phyloP scores from a whole-genome alignment of 2,797 vertebrate genomes.

The Lerista edwardsae region DNA sequence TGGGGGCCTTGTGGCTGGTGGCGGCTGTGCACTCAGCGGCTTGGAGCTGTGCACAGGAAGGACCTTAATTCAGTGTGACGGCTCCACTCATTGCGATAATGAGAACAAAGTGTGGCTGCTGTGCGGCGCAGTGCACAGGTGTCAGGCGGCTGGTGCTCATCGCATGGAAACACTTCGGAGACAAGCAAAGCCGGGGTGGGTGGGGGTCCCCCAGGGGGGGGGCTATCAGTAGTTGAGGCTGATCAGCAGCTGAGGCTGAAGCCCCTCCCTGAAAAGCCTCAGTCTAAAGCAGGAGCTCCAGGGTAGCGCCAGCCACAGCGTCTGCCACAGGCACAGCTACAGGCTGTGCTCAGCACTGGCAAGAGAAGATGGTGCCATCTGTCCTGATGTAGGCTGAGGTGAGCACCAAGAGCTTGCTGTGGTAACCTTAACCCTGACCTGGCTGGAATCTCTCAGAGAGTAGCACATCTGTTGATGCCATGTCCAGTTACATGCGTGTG shows the following conservation, averaged over 20 bases:
- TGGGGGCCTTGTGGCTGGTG: neutral
- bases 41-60: conserved; percentile 13
- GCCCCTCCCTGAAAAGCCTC: neutral
- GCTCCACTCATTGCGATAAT: conserved; percentile 34
- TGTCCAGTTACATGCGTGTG: neutral
- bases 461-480: neutral
- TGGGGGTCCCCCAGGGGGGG: neutral
- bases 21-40: conserved; percentile 1
- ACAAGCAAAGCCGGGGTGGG: accelerated
- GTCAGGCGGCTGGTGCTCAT: neutral
- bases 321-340: neutral
- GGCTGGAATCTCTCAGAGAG: neutral
- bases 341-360: neutral
- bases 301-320: neutral
- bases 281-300: neutral
- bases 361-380: neutral
- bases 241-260: neutral
- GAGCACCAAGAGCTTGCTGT: too few species aligned
- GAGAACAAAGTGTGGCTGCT: conserved; percentile 58
- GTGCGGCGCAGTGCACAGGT: neutral
- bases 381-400: neutral
- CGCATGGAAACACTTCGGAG: accelerated
- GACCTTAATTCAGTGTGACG: conserved; percentile 52
- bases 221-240: neutral
- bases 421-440: neutral